phyloP scores from a whole-genome alignment of 2,888 invertebrate species.

The Stenichneumon culpator region DNA sequence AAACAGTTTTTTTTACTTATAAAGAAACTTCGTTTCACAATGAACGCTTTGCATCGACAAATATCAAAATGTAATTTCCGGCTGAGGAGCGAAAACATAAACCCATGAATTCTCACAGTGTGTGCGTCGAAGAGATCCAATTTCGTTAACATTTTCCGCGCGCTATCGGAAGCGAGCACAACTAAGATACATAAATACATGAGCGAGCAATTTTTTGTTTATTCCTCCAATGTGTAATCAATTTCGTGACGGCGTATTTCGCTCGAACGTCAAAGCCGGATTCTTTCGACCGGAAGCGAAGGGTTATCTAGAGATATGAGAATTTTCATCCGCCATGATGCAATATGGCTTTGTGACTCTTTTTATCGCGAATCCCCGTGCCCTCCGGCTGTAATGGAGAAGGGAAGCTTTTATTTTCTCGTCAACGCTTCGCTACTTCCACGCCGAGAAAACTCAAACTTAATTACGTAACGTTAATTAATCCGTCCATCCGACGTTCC shows the following conservation, averaged over 20 bases:
- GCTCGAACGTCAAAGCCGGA: neutral
- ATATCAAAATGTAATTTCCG: neutral
- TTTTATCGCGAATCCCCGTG: constrained; percentile 44
- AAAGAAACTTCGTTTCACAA: too few species aligned
- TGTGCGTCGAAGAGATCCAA: neutral
- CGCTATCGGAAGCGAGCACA: neutral
- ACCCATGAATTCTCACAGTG: neutral
- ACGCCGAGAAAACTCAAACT: constrained; percentile 57
- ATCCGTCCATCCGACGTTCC: constrained; percentile 70
- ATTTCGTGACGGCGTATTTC: neutral
- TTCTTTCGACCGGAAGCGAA: neutral
- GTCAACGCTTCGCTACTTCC: constrained; percentile 38
- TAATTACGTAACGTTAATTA: constrained; percentile 80
- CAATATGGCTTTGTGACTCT: constrained; percentile 15
- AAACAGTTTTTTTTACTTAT: too few species aligned
- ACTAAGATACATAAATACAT: neutral
- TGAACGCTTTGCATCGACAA: neutral
- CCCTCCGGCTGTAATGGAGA: constrained; percentile 35
- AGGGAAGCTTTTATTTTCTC: constrained; percentile 64
- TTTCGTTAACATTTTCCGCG: neutral
- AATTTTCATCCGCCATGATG: constrained; percentile 29
- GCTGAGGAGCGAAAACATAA: neutral
- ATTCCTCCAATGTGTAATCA: neutral
- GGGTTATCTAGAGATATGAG: neutral
- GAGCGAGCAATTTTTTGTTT: neutral